These are phyloP conservation scores for Yponomeuta evonymella DNA, from an alignment of 2,888 invertebrate genomes.

Conservation along the genomic window DNA sequence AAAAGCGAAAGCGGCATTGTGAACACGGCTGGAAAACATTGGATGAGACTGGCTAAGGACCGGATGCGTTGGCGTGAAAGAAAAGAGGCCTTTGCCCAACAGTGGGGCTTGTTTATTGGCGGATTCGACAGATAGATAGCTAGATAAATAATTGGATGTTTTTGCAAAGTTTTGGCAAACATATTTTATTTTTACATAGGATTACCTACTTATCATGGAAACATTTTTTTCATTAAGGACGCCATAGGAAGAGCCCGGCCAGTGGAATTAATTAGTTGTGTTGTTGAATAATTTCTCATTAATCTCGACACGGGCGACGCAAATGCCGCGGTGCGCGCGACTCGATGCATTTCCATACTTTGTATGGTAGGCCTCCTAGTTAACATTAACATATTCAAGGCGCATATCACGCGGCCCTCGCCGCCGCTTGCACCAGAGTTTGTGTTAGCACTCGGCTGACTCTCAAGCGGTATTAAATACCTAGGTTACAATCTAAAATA, in stretches of 20 bases:
- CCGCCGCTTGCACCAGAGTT: neutral
- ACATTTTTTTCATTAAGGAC: neutral
- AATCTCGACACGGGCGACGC: slow-evolving; percentile 52
- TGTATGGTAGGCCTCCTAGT: slow-evolving; percentile 37
- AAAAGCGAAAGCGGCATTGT: too few species aligned
- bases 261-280: slow-evolving; percentile 51
- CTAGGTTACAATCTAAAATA: too few species aligned
- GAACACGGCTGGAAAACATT: too few species aligned
- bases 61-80: too few species aligned
- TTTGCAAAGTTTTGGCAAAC: too few species aligned
- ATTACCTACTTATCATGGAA: neutral
- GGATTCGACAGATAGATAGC: too few species aligned
- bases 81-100: too few species aligned
- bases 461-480: too few species aligned
- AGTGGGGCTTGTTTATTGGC: too few species aligned
- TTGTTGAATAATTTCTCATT: slow-evolving; percentile 56
- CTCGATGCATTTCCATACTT: slow-evolving; percentile 48
- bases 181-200: too few species aligned
- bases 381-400: slow-evolving; percentile 46
- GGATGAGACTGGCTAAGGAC: too few species aligned
- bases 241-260: neutral
- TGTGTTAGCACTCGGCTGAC: neutral
- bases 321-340: slow-evolving; percentile 35
- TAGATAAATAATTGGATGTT: too few species aligned
- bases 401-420: slow-evolving; percentile 28